Conservation (phyloP, 1,140 invertebrate species). For the Lucilia cuprina region DNA sequence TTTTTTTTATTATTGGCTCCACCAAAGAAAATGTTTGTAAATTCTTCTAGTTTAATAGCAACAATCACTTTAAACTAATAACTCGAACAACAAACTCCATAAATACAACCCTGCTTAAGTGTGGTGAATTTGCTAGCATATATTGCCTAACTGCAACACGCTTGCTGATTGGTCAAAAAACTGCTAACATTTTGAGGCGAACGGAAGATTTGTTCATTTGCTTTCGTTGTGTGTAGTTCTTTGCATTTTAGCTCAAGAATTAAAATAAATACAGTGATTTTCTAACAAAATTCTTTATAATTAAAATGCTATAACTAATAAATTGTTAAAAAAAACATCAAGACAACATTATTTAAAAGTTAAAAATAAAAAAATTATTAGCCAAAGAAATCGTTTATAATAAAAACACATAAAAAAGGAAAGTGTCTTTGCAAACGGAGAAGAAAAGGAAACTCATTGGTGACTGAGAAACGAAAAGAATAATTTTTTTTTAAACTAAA, state of each 20-base stretch:
- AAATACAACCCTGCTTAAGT: not conserved
- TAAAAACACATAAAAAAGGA: not conserved
- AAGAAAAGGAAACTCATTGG: not conserved
- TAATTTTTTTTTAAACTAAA: not conserved
- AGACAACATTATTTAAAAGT: not conserved
- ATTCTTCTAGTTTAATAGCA: not conserved
- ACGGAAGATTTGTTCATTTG: conserved; percentile 46
- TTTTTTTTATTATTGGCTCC: not conserved
- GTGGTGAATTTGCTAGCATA: not conserved
- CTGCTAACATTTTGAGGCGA: conserved; percentile 52
- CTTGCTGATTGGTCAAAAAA: conserved; percentile 46
- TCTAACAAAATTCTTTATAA: not conserved
- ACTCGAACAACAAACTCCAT: not conserved
- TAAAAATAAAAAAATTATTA: not conserved
- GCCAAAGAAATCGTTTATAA: not conserved
- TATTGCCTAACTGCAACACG: not conserved
- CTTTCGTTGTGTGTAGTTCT: conserved; percentile 29
- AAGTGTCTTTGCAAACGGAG: not conserved
- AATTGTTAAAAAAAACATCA: not conserved
- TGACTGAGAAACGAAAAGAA: conserved; percentile 3
- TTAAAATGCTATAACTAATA: conserved; percentile 33
- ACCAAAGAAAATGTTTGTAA: not conserved
- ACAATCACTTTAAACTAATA: not conserved
- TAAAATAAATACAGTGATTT: conserved; percentile 20
- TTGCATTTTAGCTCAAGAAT: conserved; percentile 9